Conservation (phyloP, 2,888 invertebrate genomes). For the Entomobrya multifasciata region DNA sequence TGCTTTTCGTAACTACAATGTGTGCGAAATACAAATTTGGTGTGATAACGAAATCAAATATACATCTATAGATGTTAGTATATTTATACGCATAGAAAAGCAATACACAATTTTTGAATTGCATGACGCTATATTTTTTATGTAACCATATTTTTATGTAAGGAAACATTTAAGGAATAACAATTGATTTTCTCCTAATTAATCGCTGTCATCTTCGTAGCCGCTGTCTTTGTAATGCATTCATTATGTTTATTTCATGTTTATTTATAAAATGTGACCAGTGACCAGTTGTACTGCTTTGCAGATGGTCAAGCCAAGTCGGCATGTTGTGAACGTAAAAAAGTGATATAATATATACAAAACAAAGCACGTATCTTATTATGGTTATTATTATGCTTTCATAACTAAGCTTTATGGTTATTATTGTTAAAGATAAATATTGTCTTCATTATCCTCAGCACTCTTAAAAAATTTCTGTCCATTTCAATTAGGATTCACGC, state of each 20-base stretch:
- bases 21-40: no score
- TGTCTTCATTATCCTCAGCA: background rate
- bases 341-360: background rate
- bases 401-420: slow-evolving; percentile 21
- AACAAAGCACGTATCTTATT: no score
- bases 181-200: slow-evolving; percentile 73
- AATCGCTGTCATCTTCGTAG: slow-evolving; percentile 36
- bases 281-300: background rate
- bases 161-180: slow-evolving; percentile 27
- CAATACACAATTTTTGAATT: no score
- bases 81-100: no score
- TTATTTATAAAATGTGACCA: background rate
- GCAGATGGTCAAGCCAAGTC: background rate
- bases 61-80: no score
- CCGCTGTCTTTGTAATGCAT: background rate
- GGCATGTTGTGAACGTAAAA: no score
- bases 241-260: no score
- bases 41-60: no score
- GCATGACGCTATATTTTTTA: no score
- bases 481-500: background rate
- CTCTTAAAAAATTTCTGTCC: slow-evolving; percentile 5
- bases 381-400: background rate
- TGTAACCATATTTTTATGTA: no score
- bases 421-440: background rate
- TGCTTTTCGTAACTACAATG: no score